phyloP scores from a whole-genome alignment of 1,140 invertebrate genomes.

The Harlomillsia oculata region DNA sequence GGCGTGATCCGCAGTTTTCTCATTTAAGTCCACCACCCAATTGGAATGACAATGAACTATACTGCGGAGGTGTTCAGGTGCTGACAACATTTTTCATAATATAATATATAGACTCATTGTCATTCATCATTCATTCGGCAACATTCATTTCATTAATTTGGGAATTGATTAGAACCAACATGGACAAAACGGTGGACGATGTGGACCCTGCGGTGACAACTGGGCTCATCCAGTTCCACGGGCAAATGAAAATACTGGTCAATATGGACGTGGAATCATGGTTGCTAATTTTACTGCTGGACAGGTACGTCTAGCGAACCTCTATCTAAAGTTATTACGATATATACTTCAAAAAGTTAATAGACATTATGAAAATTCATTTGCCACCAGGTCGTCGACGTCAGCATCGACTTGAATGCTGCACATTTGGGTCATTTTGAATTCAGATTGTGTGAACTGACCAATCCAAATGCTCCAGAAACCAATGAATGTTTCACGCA shows the following conservation, averaged over 20 bases:
- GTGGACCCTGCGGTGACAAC: slow-evolving; percentile 9
- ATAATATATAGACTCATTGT: background rate
- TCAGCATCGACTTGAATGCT: slow-evolving; percentile 38
- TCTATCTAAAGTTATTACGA: background rate
- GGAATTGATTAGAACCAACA: background rate
- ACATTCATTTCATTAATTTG: background rate
- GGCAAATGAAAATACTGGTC: slow-evolving; percentile 6
- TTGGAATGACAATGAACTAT: slow-evolving; percentile 47
- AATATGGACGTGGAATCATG: slow-evolving; percentile 3
- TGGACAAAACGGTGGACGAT: background rate
- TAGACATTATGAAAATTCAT: background rate
- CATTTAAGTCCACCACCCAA: slow-evolving; percentile 39
- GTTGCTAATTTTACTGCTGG: background rate
- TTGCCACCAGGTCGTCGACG: slow-evolving; percentile 7
- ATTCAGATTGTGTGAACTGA: slow-evolving; percentile 40
- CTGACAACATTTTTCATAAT: background rate
- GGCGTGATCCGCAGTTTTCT: slow-evolving; percentile 33
- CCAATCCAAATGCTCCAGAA: slow-evolving; percentile 36
- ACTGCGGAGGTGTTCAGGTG: slow-evolving; percentile 43
- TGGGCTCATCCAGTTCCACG: background rate
- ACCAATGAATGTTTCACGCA: slow-evolving; percentile 38
- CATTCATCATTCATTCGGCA: background rate
- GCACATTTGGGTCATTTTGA: slow-evolving; percentile 41
- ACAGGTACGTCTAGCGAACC: background rate
- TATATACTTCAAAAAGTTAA: background rate